A percentile compares a stretch with the other conserved stretches of the same genome.
Evolutionary conservation across 37 sponge, comb jelly and placozoan species (phyloP).

Genomic region (Cliona cf. orientalis): DNA sequence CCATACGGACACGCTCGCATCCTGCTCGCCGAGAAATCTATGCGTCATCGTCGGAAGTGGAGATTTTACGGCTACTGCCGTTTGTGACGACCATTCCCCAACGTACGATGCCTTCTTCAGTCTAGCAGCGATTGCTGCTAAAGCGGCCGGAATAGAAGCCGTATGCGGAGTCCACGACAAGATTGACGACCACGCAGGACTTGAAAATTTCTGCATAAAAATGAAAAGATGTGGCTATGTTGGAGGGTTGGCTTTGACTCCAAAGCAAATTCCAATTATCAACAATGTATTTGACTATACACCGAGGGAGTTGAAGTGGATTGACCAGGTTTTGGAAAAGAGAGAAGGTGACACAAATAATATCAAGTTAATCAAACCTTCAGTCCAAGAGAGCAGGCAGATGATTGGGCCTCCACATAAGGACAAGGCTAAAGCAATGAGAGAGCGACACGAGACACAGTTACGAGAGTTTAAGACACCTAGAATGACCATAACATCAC

Average conservation of each 20-base stretch:
- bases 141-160: conserved; percentile 23
- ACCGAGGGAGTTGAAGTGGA: neutral
- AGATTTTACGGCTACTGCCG: conserved; percentile 18
- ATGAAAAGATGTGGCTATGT: conserved; percentile 35
- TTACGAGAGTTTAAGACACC: too few relatives aligned
- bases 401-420: conserved; percentile 49
- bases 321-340: neutral
- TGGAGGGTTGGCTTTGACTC: conserved; percentile 27
- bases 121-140: conserved; percentile 31
- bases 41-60: conserved; percentile 9
- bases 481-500: too few relatives aligned
- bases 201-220: conserved; percentile 25
- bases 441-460: neutral
- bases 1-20: neutral
- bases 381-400: conserved; percentile 38
- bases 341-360: neutral
- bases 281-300: neutral
- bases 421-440: conserved; percentile 17
- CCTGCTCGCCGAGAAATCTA: neutral
- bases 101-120: conserved; percentile 29
- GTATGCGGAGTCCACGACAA: conserved; percentile 43
- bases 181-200: conserved; percentile 29
- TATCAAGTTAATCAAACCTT: too few relatives aligned
- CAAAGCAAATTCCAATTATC: conserved; percentile 17
- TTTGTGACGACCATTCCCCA: conserved; percentile 43